Conservation (phyloP, 37 sponge, comb jelly and placozoan genomes). For the Spongilla lacustris region DNA sequence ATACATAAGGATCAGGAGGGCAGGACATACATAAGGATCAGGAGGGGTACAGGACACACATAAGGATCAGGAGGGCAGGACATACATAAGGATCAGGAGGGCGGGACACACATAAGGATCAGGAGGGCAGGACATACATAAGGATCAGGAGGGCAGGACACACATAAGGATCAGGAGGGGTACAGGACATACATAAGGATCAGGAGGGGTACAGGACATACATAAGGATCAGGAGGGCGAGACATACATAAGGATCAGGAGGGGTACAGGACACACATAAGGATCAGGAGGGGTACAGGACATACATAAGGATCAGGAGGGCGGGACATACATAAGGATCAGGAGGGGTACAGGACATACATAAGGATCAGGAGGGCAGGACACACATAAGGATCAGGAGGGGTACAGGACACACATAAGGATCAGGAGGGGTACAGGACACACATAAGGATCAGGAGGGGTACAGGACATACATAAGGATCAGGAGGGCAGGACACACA, state of each 20-base stretch:
- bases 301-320: not conserved
- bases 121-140: not conserved
- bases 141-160: not conserved
- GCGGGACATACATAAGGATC: not conserved
- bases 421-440: too few species aligned
- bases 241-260: not conserved
- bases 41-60: not conserved
- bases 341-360: not conserved
- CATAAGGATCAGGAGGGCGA: not conserved
- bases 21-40: not conserved
- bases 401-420: too few species aligned
- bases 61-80: not conserved
- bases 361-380: not conserved
- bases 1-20: not conserved
- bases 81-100: not conserved
- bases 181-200: not conserved
- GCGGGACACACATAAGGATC: too few species aligned
- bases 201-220: not conserved
- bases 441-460: too few species aligned
- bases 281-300: not conserved
- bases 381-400: not conserved
- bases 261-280: not conserved
- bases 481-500: not conserved
- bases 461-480: not conserved
- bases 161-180: not conserved